Evolutionary conservation across 2,113 vertebrate genomes (phyloP).

Genomic region (Odontophorus gujanensis): DNA sequence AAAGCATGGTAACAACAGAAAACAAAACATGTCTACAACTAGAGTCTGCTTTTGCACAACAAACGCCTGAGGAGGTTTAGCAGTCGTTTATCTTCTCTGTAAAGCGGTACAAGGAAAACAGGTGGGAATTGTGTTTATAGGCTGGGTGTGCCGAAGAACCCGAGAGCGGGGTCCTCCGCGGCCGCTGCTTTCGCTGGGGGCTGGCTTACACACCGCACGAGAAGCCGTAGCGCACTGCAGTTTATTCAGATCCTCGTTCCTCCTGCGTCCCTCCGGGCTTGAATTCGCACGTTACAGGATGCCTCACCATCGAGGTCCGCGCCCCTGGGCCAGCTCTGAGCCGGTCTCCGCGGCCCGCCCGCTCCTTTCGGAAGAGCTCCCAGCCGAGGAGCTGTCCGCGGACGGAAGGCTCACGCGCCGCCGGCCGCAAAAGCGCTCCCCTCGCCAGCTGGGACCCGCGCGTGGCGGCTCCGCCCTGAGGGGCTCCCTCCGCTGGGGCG

Average conservation of each 20-base stretch:
- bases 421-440: too few relatives aligned
- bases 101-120: neutral
- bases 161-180: too few relatives aligned
- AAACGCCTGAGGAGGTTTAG: neutral
- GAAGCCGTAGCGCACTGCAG: neutral
- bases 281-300: rapidly evolving
- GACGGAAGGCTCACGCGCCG: too few relatives aligned
- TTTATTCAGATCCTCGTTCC: rapidly evolving
- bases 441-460: neutral
- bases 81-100: rapidly evolving
- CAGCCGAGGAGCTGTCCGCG: too few relatives aligned
- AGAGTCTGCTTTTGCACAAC: neutral
- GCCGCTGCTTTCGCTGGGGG: rapidly evolving
- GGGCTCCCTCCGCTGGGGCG: neutral
- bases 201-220: too few relatives aligned
- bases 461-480: neutral
- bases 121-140: neutral
- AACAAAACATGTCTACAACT: neutral
- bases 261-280: rapidly evolving
- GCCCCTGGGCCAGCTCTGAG: too few relatives aligned
- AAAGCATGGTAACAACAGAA: neutral
- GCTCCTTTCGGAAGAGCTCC: neutral
- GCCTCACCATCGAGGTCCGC: rapidly evolving
- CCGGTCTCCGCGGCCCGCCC: too few relatives aligned
- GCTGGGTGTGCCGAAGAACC: too few relatives aligned